Evolutionary conservation across 2,888 invertebrate species (phyloP), one percentile per base, ranked within the genome.

Genomic region (Perizoma affinitatum): DNA sequence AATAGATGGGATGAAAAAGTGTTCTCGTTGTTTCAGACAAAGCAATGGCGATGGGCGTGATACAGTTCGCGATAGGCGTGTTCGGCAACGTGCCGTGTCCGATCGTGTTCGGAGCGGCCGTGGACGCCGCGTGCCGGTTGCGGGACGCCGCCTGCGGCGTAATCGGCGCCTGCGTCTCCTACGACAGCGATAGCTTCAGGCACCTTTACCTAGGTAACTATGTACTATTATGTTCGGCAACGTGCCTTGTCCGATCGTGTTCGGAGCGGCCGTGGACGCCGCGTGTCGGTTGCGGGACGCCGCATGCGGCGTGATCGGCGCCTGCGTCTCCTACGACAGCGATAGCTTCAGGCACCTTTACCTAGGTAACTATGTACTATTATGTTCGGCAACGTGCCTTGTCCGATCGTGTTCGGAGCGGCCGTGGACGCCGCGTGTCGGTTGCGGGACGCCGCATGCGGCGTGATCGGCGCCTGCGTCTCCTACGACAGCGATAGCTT

Each of bases 1-100:
- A 54, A 50, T n/a, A 10, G 22, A 22, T 22, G 22, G 22, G 22
- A 22, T 22, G 22, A 22, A 22, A 22, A 22, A 22, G 22, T 22
- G 22, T 22, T 22, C 22, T 22, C 22, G 22, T 22, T 22, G 22
- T 54, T 51, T 0, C 80, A 92, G 98, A 98, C 83, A 98, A 98
- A 86, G 97, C 98, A 56, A 97, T 98, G 97, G 98, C 98, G 63
- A 94, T 98, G 88, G 98, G 98, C 36, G 95, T 98, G 79, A 97
- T 98, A 81, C 97, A 97, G 86, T 97, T 97, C 87, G 97, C 98
- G 59, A 97, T 98, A 69, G 98, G 98, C 60, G 93, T 98, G 70
- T 97, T 98, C 88, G 98, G 97, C 72, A 98, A 98, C 88, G 97
- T 98, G 79, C 98, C 98, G 73, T 98, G 98, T 86, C 97, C 98